Base-by-base conservation (phyloP, 2,797 vertebrate genomes). In the Brachymystax lenok region DNA sequence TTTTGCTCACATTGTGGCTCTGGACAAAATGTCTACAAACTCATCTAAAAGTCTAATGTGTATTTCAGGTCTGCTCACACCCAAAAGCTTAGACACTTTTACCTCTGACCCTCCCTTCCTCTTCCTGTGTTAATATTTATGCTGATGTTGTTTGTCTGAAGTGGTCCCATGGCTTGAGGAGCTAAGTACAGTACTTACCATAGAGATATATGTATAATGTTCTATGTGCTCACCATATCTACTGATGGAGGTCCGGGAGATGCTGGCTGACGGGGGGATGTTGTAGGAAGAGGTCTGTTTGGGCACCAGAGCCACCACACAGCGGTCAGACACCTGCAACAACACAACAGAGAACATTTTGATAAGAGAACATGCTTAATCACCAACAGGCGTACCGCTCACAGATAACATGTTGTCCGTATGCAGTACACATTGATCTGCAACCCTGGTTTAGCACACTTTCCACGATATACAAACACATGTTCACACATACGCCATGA, bases 211-310 rank as follows among this genome's bases (percentile, higher is more conserved):
- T 12, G 40, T 46, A 56, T 30, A n/a, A 52, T 33, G 27, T 67
- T 67, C 4, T 16, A 28, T 17, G 0, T 71, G 56, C 96, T 96
- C 74, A 99, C 98, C 98, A 0, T 99, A 99, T 97, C 97, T 95
- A 78, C 98, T 99, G 83, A 99, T 99, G 30, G 98, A 99, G 0
- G 96, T 96, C 78, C 98, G 92, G 27, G 97, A 98, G 91, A 99
- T 98, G 91, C 97, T 98, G 85, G 97, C 96, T 1, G 98, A 98
- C 76, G 96, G 94, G 2, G 98, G 97, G 69, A 99, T 99, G 88
- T 99, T 99, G 93, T 98, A 99, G 2, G 98, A 99, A 1, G 98
- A 99, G 14, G 97, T 99, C 92, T 99, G 98, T 76, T 99, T 99
- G 35, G 98, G 97, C 54, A 99, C 98, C 64, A 99, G 89, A 30